A percentile compares a stretch with the other conserved stretches of the same genome.
These are phyloP conservation scores for Amphipyra berbera DNA, from an alignment of 2,888 invertebrate genomes.

Conservation along the genomic window DNA sequence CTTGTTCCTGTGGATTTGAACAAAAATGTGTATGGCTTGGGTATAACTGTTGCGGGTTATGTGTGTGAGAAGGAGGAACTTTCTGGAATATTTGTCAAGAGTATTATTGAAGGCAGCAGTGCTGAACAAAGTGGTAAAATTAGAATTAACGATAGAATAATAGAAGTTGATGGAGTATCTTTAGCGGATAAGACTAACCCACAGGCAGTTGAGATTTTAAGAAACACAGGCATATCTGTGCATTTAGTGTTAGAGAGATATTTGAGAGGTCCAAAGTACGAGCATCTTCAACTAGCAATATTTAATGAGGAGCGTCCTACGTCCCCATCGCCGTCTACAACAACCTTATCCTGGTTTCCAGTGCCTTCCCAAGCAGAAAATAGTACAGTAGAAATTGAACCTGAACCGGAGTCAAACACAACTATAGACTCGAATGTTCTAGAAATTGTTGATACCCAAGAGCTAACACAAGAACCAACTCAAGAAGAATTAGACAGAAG, in stretches of 20 bases:
- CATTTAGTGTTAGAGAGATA: slow-evolving; percentile 97
- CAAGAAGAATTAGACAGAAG: slow-evolving; percentile 85
- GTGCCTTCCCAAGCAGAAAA: slow-evolving; percentile 92
- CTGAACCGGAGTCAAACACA: slow-evolving; percentile 94
- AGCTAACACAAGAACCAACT: slow-evolving; percentile 85
- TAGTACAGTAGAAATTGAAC: slow-evolving; percentile 92
- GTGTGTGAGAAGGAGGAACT: slow-evolving; percentile 99
- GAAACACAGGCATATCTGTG: slow-evolving; percentile 97
- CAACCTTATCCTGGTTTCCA: slow-evolving; percentile 95
- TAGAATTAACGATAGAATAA: slow-evolving; percentile 98
- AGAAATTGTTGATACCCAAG: slow-evolving; percentile 85
- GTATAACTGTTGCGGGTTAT: slow-evolving; percentile 99
- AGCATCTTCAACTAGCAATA: slow-evolving; percentile 97
- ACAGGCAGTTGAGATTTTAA: slow-evolving; percentile 98
- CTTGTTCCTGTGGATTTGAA: slow-evolving; percentile 96
- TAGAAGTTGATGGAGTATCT: slow-evolving; percentile 97
- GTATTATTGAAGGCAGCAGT: slow-evolving; percentile 98
- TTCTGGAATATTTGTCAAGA: slow-evolving; percentile 99
- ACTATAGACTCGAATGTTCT: slow-evolving; percentile 94
- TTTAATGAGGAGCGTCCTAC: slow-evolving; percentile 89
- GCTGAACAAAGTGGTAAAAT: slow-evolving; percentile 98
- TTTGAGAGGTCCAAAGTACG: slow-evolving; percentile 97
- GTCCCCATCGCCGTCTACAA: slow-evolving; percentile 94
- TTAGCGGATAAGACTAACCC: slow-evolving; percentile 98
- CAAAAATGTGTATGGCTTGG: slow-evolving; percentile 97